Evolutionary conservation across 2,113 vertebrate species (phyloP), one percentile per base, ranked within the genome.

Genomic region (Anhinga anhinga): DNA sequence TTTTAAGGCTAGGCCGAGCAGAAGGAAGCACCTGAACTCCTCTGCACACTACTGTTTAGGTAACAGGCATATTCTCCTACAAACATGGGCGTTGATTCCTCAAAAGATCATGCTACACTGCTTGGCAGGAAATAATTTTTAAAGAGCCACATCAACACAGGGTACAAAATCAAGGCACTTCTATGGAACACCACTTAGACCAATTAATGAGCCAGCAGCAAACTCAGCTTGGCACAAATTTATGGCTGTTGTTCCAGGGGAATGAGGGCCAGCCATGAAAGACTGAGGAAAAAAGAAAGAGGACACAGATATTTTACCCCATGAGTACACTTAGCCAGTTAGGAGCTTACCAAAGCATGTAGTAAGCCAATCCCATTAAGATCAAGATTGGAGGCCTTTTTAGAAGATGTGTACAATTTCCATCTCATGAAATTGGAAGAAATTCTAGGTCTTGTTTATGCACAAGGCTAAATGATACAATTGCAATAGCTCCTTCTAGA

Each of bases 41-140:
- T 3, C 4, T 30, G 40, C 2, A 11, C 58, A 58, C 15, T 27
- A 6, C 0, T 74, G 69, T 38, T 63, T 0, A 4, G 55, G 47
- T 55, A 66, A 71, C 34, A 47, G 42, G 32, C 5, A 22, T 20
- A 12, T 67, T 74, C 71, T 84, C 26, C 61, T 73, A 52, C 53
- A 86, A 66, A 77, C 15, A 55, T 18, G 10, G 77, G 59, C 5
- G 1, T 11, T 32, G 25, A 77, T 70, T 58, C 70, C 78, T 55
- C 66, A 58, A 34, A 77, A 65, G 80, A 55, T 66, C 67, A 32
- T 3, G 25, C 53, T 63, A 42, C 23, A 4, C 9, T 27, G 63
- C 86, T 38, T 49, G 52, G 71, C 30, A 42, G 10, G 36, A 40
- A 32, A 53, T 38, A 0, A 22, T 55, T 79, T 92, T 42, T 52